phyloP scores from a whole-genome alignment of 2,888 invertebrate species.

The Ceramica pisi region DNA sequence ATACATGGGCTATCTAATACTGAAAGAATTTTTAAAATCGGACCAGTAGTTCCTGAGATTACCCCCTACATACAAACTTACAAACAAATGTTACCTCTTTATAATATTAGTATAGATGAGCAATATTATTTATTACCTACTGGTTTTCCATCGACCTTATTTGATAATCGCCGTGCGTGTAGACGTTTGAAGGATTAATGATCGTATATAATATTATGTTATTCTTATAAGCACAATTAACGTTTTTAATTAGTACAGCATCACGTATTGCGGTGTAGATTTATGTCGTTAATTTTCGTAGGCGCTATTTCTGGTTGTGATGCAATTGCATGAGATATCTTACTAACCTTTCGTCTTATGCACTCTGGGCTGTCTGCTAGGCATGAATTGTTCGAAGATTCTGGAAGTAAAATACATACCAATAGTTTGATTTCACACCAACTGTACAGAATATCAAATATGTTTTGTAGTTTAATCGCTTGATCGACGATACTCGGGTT shows the following conservation, averaged over 20 bases:
- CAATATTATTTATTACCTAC: not conserved
- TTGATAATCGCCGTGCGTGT: slow-evolving; percentile 1
- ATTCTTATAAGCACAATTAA: slow-evolving; percentile 5
- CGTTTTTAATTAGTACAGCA: not conserved
- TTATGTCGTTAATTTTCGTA: not conserved
- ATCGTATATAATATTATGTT: not conserved
- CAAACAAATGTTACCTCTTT: too few species aligned
- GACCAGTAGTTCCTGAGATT: too few species aligned
- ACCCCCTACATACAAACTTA: too few species aligned
- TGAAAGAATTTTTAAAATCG: too few species aligned
- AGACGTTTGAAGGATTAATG: not conserved
- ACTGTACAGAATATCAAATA: not conserved
- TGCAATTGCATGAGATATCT: not conserved
- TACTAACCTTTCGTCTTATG: not conserved
- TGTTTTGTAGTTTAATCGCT: not conserved
- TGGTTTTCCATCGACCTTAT: not conserved
- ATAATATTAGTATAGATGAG: too few species aligned
- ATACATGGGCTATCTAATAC: too few species aligned
- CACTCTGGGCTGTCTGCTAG: not conserved
- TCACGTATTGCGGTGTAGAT: not conserved
- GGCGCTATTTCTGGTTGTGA: not conserved
- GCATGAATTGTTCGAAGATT: not conserved
- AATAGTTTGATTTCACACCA: not conserved
- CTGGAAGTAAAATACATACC: not conserved
- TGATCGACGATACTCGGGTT: not conserved